phyloP scores from a whole-genome alignment of 1,140 invertebrate genomes.

The Lerema accius region DNA sequence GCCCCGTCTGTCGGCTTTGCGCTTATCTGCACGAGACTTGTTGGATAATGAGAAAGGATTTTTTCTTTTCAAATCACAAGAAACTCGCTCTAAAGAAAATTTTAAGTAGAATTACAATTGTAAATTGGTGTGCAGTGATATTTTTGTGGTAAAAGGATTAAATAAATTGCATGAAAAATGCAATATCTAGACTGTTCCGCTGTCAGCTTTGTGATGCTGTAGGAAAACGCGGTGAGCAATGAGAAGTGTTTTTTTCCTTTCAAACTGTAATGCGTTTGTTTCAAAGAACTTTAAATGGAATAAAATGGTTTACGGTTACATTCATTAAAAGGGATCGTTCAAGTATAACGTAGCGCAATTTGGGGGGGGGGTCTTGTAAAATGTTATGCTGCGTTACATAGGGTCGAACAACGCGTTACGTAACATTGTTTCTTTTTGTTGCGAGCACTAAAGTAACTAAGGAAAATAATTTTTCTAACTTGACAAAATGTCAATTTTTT shows the following conservation, averaged over 20 bases:
- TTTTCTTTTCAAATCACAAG: constrained; percentile 25
- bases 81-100: constrained; percentile 11
- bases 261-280: background rate
- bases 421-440: too few relatives aligned
- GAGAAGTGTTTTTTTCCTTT: background rate
- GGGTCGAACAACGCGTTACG: too few relatives aligned
- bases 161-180: background rate
- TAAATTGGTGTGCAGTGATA: constrained; percentile 6
- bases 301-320: background rate
- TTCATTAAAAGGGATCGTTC: too few relatives aligned
- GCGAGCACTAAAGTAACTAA: too few relatives aligned
- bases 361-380: too few relatives aligned
- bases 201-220: background rate
- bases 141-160: constrained; percentile 3
- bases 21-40: constrained; percentile 21
- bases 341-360: too few relatives aligned
- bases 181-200: background rate
- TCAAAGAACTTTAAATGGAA: background rate
- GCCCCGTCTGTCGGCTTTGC: constrained; percentile 13
- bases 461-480: too few relatives aligned
- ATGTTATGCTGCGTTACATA: too few relatives aligned
- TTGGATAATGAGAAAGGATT: constrained; percentile 18
- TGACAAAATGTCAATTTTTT: too few relatives aligned
- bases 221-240: background rate
- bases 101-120: constrained; percentile 21